Evolutionary conservation across 2,888 invertebrate genomes (phyloP).

Genomic region (Dasypolia templi): DNA sequence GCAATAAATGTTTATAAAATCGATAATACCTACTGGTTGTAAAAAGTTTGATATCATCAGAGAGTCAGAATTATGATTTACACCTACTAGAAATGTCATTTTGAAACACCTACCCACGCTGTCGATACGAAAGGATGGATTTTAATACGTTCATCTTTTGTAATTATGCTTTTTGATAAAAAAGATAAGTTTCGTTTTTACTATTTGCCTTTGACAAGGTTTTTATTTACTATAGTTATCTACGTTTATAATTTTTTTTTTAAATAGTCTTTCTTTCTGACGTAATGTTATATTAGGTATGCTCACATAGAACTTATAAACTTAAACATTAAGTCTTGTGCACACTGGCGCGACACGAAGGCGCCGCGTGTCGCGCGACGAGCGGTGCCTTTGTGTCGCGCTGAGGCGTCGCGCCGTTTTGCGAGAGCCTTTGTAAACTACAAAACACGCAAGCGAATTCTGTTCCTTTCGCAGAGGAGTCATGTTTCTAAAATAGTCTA

Average conservation of each 20-base stretch:
- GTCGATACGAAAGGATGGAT: not conserved
- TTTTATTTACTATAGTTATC: no score
- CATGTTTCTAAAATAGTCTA: constrained; percentile 64
- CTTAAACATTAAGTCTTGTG: constrained; percentile 25
- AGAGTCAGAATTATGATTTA: constrained; percentile 13
- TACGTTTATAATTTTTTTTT: not conserved
- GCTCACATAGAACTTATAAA: not conserved
- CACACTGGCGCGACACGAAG: no score
- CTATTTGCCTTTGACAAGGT: not conserved
- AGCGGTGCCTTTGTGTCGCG: no score
- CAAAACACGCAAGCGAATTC: constrained; percentile 51
- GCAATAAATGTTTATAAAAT: constrained; percentile 2
- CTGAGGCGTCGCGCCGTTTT: no score
- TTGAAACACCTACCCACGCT: no score
- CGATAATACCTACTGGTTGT: not conserved
- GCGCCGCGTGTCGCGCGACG: no score
- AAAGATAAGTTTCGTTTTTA: not conserved
- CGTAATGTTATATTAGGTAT: not conserved
- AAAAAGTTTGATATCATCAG: constrained; percentile 6
- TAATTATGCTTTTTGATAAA: not conserved
- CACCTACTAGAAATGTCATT: not conserved
- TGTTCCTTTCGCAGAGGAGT: constrained; percentile 51
- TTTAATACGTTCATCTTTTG: not conserved
- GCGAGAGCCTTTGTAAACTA: no score
- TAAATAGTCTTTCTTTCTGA: not conserved